These are phyloP conservation scores for Phrynosoma blainvillii DNA, from an alignment of 2,113 vertebrate species.

Conservation along the genomic window DNA sequence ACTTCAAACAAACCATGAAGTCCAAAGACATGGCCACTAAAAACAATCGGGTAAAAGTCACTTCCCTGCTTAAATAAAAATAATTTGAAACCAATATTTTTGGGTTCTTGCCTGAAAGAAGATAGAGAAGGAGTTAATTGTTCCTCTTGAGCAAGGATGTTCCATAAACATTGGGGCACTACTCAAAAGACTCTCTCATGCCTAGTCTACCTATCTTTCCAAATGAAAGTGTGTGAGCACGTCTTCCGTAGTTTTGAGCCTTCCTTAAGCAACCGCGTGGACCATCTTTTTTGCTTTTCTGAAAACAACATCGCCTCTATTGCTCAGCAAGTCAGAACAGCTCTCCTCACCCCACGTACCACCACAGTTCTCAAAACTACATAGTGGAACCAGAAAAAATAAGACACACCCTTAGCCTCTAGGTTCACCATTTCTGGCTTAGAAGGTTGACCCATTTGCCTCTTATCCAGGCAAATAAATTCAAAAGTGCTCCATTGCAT, in stretches of 20 bases:
- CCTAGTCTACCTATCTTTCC: background rate
- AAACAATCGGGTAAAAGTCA: no score
- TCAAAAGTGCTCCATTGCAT: background rate
- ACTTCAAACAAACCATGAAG: no score
- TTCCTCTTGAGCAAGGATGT: background rate
- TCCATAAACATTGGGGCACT: background rate
- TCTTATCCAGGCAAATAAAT: background rate
- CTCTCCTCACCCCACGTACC: background rate
- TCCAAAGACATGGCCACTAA: no score
- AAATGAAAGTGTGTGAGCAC: background rate
- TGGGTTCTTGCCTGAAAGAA: no score
- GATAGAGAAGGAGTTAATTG: no score
- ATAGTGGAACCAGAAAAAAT: background rate
- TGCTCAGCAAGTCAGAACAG: background rate
- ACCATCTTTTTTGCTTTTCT: background rate
- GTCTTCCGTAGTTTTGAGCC: background rate
- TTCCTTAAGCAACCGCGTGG: background rate
- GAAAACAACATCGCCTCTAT: background rate
- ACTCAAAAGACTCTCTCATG: background rate
- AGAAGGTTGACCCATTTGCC: background rate
- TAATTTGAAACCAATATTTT: no score
- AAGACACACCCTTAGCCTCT: background rate
- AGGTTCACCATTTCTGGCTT: background rate
- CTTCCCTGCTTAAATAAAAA: no score
- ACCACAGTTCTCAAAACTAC: background rate